Base-by-base conservation (phyloP, 2,113 vertebrate species). In the Chaenogobius annularis region DNA sequence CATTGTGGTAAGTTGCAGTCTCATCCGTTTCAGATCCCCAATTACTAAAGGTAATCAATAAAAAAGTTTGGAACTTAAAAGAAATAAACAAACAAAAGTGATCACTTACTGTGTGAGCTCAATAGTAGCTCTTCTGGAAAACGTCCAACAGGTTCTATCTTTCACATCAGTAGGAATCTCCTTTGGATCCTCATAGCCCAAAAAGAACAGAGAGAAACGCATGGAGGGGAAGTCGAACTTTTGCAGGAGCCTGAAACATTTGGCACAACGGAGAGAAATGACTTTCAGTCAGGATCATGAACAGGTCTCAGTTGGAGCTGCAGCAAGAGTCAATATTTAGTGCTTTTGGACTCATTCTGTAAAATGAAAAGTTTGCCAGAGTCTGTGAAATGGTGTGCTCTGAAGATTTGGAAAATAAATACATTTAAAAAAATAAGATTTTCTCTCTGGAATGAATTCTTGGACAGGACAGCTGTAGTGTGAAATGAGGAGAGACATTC, bases 11-110 rank as follows among this genome's bases (percentile, higher is more conserved):
- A 59, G 94, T 88, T 82, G 92, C 94, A 61, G 72, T 93, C 65
- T 97, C 96, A 72, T 98, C 96, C 22, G 90, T 90, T 90, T 99
- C 97, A 0, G 96, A 96, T 67, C 97, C 98, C 98, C 98, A 99
- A 78, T 99, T 99, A 88, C 98, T 99, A 83, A 48, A 47, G 6
- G 26, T 10, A 64, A 52, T 75, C 66, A 62, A 54, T 61, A 20
- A 4, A 43, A 10, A 14, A 17, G 40, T 20, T 3, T 63, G 5
- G 15, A 40, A 63, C 4, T 40, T 40, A 10, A 40, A 40, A 37
- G 0, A 35, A 26, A 13, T 1, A 61, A 40, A 19, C 7, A 26
- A 58, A 9, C 0, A 14, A 26, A 58, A 14, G 55, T 26, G 11
- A 58, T 1, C 2, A 26, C 90, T 89, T 80, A 94, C 93, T 94